A percentile compares a stretch with the other conserved stretches of the same genome.
These are phyloP conservation scores for Marisa cornuarietis DNA, from an alignment of 1,140 invertebrate species.

Conservation along the genomic window DNA sequence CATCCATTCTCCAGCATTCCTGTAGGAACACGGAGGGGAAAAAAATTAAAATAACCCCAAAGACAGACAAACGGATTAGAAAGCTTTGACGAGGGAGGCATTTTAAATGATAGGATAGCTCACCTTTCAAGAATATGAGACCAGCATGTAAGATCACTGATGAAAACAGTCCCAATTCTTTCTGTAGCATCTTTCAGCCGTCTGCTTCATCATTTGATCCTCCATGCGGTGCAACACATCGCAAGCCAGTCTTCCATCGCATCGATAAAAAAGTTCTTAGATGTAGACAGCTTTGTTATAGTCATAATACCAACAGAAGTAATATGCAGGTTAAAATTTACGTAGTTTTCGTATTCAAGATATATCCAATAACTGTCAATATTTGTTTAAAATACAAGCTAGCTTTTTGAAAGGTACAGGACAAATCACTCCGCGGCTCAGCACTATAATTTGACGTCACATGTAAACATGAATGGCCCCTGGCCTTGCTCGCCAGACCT, in stretches of 20 bases:
- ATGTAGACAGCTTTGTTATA: too few relatives aligned
- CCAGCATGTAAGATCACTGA: conserved; percentile 8
- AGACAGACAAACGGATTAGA: background rate
- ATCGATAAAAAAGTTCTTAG: too few relatives aligned
- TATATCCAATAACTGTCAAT: too few relatives aligned
- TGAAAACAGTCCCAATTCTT: conserved; percentile 12
- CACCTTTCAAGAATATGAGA: conserved; percentile 12
- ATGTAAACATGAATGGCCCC: conserved; percentile 18
- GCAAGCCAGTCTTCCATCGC: background rate
- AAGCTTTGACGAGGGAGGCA: background rate
- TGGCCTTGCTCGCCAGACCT: too few relatives aligned
- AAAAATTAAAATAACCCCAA: background rate
- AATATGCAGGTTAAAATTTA: too few relatives aligned
- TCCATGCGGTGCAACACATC: conserved; percentile 17
- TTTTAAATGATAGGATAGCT: background rate
- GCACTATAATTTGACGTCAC: conserved; percentile 22
- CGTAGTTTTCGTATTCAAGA: too few relatives aligned
- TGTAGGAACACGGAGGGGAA: background rate
- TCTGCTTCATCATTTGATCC: conserved; percentile 16
- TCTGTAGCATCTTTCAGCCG: conserved; percentile 16
- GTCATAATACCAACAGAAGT: too few relatives aligned
- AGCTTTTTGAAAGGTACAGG: too few relatives aligned
- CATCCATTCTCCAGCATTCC: conserved; percentile 18
- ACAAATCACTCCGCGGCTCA: background rate
- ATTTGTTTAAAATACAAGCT: too few relatives aligned